These are phyloP conservation scores for Meandrusa payeni DNA, from an alignment of 2,888 invertebrate genomes.

Conservation along the genomic window DNA sequence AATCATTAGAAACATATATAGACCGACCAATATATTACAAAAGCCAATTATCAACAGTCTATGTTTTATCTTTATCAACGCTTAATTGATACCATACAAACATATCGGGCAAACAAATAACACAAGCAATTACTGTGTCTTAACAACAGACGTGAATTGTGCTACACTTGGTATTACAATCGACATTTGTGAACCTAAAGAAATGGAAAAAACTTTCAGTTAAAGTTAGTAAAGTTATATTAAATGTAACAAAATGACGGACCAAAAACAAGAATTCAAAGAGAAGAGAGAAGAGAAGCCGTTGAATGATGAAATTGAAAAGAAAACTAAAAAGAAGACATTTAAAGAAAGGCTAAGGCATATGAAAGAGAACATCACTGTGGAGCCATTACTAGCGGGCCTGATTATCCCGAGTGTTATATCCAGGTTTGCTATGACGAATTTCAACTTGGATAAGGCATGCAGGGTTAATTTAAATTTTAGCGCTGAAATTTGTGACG, in stretches of 20 bases:
- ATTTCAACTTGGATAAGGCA: conserved; percentile 71
- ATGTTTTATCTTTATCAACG: conserved; percentile 57
- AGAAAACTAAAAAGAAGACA: conserved; percentile 50
- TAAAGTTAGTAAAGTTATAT: conserved; percentile 16
- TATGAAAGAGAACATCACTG: conserved; percentile 82
- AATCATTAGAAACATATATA: conserved; percentile 20
- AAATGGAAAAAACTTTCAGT: conserved; percentile 45
- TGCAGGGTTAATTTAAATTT: conserved; percentile 63
- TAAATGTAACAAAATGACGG: conserved; percentile 49
- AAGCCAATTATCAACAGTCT: conserved; percentile 35
- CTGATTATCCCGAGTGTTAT: conserved; percentile 85
- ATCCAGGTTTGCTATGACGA: conserved; percentile 85
- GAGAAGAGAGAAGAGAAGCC: conserved; percentile 60
- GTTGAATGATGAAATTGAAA: conserved; percentile 45
- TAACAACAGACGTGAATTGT: conserved; percentile 47
- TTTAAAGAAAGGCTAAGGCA: conserved; percentile 53
- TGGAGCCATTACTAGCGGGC: conserved; percentile 86
- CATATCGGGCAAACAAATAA: conserved; percentile 64
- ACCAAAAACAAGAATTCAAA: conserved; percentile 46
- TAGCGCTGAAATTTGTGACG: conserved; percentile 60
- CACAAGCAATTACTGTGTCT: conserved; percentile 48
- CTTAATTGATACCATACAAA: conserved; percentile 71
- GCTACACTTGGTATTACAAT: conserved; percentile 51
- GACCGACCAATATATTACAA: conserved; percentile 36
- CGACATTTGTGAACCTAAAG: conserved; percentile 39